Evolutionary conservation across 2,888 invertebrate genomes (phyloP).

Genomic region (Parnassius orleans): DNA sequence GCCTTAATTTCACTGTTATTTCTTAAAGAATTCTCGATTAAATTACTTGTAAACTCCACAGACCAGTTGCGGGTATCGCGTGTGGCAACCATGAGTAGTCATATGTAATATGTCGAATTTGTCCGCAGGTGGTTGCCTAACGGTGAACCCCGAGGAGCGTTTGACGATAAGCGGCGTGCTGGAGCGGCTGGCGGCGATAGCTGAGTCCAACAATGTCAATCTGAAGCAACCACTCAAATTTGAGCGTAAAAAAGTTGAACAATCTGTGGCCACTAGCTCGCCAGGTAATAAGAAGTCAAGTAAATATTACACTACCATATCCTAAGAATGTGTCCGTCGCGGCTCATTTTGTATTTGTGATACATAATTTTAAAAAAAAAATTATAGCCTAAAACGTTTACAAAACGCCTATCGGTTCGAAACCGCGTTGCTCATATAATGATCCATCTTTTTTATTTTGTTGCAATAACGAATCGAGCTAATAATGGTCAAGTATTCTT

Average conservation of each 20-base stretch:
- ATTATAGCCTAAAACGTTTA: conserved; percentile 37
- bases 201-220: conserved; percentile 91
- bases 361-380: conserved; percentile 33
- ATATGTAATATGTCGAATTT: conserved; percentile 29
- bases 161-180: conserved; percentile 89
- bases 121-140: conserved; percentile 87
- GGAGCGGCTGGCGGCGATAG: conserved; percentile 93
- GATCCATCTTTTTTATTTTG: conserved; percentile 69
- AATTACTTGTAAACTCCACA: too few relatives aligned
- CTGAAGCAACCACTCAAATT: conserved; percentile 89
- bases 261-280: conserved; percentile 83
- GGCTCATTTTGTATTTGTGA: conserved; percentile 47
- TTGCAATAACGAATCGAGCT: conserved; percentile 76
- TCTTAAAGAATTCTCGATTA: too few relatives aligned
- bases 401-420: conserved; percentile 35
- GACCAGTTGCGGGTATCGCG: too few relatives aligned
- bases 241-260: conserved; percentile 83
- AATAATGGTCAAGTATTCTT: conserved; percentile 81
- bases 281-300: conserved; percentile 82
- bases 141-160: conserved; percentile 91
- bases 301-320: conserved; percentile 83
- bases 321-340: conserved; percentile 60
- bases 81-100: background rate
- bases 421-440: conserved; percentile 48
- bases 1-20: too few relatives aligned